These are phyloP conservation scores for Scrobipalpa costella DNA, from an alignment of 2,888 invertebrate genomes.

Conservation along the genomic window DNA sequence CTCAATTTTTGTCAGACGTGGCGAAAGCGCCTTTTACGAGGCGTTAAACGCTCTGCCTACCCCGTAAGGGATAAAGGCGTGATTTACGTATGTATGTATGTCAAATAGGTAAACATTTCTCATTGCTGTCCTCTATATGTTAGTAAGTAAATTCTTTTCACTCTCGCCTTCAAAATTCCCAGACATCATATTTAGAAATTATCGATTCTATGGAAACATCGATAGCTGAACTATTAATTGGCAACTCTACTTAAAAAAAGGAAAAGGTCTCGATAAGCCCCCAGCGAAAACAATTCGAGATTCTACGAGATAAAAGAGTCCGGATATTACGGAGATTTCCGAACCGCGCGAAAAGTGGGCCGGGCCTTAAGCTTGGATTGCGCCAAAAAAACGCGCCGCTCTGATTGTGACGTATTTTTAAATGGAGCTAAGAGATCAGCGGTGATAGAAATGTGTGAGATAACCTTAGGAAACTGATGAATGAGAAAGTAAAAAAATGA, in stretches of 20 bases:
- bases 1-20: too few species aligned
- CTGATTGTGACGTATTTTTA: slow-evolving; percentile 16
- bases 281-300: slow-evolving; percentile 53
- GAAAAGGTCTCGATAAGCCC: slow-evolving; percentile 53
- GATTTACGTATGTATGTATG: too few species aligned
- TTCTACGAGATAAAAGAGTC: slow-evolving; percentile 44
- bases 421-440: not conserved
- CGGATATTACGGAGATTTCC: slow-evolving; percentile 46
- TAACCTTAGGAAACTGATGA: too few species aligned
- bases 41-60: too few species aligned
- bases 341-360: slow-evolving; percentile 40
- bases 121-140: too few species aligned
- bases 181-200: not conserved
- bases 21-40: too few species aligned
- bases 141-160: too few species aligned
- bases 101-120: too few species aligned
- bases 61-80: too few species aligned
- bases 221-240: not conserved
- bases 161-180: too few species aligned
- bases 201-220: not conserved
- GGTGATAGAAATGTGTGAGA: not conserved
- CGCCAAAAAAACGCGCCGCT: slow-evolving; percentile 30
- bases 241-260: slow-evolving; percentile 6
- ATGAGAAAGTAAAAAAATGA: too few species aligned
- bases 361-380: slow-evolving; percentile 46